Conservation (phyloP, 2,113 vertebrate species). For the Mormyrus lacerda region DNA sequence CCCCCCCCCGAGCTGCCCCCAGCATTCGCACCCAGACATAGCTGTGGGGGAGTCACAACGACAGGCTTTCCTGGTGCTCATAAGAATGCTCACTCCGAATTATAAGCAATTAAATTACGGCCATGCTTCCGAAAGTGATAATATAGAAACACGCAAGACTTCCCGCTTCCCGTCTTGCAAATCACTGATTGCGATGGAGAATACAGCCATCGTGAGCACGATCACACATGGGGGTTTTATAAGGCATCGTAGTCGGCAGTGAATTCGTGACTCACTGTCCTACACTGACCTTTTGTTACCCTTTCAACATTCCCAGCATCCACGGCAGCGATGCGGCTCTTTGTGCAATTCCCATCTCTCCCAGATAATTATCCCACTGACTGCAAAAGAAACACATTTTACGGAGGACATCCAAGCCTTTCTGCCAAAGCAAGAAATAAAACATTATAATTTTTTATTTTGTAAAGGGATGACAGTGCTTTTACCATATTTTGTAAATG, state of each 20-base stretch:
- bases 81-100: not conserved
- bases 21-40: not conserved
- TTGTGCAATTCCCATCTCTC: constrained; percentile 91
- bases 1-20: constrained; percentile 9
- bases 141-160: not conserved
- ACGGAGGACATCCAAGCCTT: constrained; percentile 83
- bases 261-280: constrained; percentile 20
- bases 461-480: constrained; percentile 77
- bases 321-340: constrained; percentile 37
- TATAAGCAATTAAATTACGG: not conserved
- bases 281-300: constrained; percentile 29
- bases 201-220: not conserved
- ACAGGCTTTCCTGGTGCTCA: not conserved
- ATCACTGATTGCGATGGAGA: not conserved
- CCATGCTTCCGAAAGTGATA: not conserved
- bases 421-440: constrained; percentile 75
- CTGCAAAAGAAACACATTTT: constrained; percentile 82
- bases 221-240: not conserved
- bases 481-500: constrained; percentile 63
- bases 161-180: not conserved
- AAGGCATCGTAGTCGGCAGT: constrained; percentile 62
- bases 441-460: constrained; percentile 54
- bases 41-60: not conserved
- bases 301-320: constrained; percentile 56
- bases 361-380: constrained; percentile 93